phyloP scores from a whole-genome alignment of 2,113 vertebrate species.

The Mobula birostris region DNA sequence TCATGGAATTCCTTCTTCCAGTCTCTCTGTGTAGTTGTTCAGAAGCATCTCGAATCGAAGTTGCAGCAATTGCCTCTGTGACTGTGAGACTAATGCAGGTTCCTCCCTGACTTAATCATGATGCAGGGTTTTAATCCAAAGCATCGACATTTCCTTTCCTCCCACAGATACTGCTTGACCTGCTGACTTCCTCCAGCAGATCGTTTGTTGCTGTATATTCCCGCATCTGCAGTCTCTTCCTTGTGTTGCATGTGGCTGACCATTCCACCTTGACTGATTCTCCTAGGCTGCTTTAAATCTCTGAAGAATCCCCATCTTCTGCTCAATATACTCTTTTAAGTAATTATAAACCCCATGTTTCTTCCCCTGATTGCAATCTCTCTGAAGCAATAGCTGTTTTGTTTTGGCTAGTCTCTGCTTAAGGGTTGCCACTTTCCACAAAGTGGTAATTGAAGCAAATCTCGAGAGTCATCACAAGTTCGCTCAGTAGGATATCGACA shows the following conservation, averaged over 20 bases:
- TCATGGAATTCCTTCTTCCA: not conserved
- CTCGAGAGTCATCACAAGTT: not conserved
- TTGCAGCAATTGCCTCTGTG: not conserved
- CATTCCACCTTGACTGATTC: not conserved
- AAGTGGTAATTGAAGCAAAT: not conserved
- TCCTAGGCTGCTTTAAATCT: not conserved
- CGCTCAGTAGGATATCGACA: not conserved
- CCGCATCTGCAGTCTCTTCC: too few species aligned
- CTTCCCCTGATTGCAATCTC: not conserved
- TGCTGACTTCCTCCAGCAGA: too few species aligned
- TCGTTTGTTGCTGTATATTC: too few species aligned
- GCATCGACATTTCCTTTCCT: too few species aligned
- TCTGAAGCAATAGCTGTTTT: not conserved
- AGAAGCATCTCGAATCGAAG: not conserved
- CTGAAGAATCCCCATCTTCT: not conserved
- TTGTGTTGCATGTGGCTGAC: not conserved
- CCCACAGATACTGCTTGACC: too few species aligned
- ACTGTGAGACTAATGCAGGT: not conserved
- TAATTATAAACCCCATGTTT: not conserved
- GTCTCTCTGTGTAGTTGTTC: not conserved
- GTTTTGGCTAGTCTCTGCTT: not conserved
- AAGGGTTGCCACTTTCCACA: not conserved
- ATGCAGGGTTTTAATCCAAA: too few species aligned
- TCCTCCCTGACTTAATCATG: not conserved
- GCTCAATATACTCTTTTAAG: not conserved